Percentiles rank a stretch among this genome's conserved stretches.
These are phyloP conservation scores for Gymnoscelis rufifasciata DNA, from an alignment of 2,888 invertebrate genomes.

Conservation along the genomic window DNA sequence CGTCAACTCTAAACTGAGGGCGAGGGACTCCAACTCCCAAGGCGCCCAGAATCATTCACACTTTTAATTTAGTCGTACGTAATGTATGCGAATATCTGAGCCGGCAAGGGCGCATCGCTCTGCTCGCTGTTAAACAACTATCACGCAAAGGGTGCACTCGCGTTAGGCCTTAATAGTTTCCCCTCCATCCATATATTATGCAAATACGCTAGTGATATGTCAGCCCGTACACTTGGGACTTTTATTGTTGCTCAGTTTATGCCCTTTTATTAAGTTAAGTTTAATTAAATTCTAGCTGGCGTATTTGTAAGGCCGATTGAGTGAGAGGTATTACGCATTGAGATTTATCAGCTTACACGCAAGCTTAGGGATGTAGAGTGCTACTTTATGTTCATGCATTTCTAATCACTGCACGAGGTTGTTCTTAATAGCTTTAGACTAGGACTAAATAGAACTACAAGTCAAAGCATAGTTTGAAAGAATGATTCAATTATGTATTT, in stretches of 20 bases:
- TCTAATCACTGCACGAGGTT: neutral
- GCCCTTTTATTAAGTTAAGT: constrained; percentile 77
- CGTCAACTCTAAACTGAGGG: constrained; percentile 45
- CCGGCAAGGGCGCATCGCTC: constrained; percentile 50
- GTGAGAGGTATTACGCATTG: constrained; percentile 65
- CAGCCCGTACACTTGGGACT: constrained; percentile 73
- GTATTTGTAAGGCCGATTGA: constrained; percentile 73
- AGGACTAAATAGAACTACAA: too few relatives aligned
- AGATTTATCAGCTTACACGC: constrained; percentile 67
- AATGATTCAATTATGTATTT: too few relatives aligned
- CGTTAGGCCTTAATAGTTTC: constrained; percentile 70
- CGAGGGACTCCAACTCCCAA: constrained; percentile 38
- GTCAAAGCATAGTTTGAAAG: too few relatives aligned
- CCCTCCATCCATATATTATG: constrained; percentile 76
- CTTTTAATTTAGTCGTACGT: constrained; percentile 77
- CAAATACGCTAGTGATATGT: constrained; percentile 77
- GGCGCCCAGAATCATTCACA: constrained; percentile 67
- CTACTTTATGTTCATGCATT: constrained; percentile 10
- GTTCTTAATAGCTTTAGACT: neutral
- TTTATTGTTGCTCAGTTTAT: constrained; percentile 76
- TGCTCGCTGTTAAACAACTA: constrained; percentile 71
- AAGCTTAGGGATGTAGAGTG: constrained; percentile 42
- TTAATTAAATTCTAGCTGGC: constrained; percentile 76
- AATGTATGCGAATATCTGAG: constrained; percentile 73
- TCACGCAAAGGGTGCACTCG: constrained; percentile 61